Base-by-base conservation (phyloP, 2,797 vertebrate genomes). In the Typhlichthys subterraneus region DNA sequence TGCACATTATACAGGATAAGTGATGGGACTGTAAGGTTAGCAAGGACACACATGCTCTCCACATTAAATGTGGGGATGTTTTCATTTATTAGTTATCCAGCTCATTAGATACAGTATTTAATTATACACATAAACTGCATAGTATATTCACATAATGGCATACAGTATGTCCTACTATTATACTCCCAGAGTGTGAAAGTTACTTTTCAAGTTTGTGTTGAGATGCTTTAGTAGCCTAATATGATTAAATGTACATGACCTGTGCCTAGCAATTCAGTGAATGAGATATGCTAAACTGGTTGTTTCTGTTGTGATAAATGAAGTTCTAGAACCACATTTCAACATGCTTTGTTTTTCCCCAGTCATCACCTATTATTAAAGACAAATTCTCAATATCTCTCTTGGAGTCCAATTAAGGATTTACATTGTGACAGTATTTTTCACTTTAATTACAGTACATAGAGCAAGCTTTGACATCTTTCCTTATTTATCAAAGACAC, bases 351-450 rank as follows among this genome's bases (percentile, higher is more conserved):
- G 95, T 98, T 98, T 97, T 97, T 95, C 93, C 94, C 94, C 89
- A 97, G 96, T 97, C 97, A 98, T 98, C 95, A 95, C 94, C 95
- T 97, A 96, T 98, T 98, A 98, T 97, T 96, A 98, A 98, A 97
- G 96, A 97, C 94, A 96, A 95, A 98, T 97, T 97, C 95, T 93
- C 93, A 95, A 96, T 98, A 96, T 97, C 97, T 96, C 97, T 96
- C 96, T 94, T 94, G 96, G 98, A 97, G 98, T 97, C 98, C 98
- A 99, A 99, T 99, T 99, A 99, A 97, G 96, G 96, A 98, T 98
- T 98, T 98, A 96, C 96, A 96, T 96, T 94, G 95, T 94, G 94
- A 96, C 95, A 95, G 94, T 96, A 98, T 99, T 98, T 99, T 98
- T 99, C 98, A 99, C 96, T 97, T 98, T 99, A 99, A 99, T 99